phyloP scores from a whole-genome alignment of 2,888 invertebrate species.

The Apeira syringaria region DNA sequence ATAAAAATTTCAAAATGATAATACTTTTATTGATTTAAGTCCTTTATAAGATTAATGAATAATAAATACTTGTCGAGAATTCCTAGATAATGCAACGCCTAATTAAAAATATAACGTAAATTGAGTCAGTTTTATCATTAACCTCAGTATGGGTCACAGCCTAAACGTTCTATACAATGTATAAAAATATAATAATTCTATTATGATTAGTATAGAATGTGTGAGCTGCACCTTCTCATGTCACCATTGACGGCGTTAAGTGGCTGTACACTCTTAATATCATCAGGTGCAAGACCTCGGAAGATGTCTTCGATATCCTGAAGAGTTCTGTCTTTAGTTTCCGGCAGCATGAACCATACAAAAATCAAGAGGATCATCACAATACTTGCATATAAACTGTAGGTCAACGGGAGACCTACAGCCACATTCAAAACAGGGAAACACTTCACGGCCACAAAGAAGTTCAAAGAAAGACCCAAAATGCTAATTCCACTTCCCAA shows the following conservation, averaged over 20 bases:
- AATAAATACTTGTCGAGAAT: constrained; percentile 4
- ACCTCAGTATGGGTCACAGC: constrained; percentile 31
- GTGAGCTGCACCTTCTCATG: constrained; percentile 65
- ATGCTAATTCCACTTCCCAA: constrained; percentile 86
- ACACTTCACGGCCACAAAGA: constrained; percentile 86
- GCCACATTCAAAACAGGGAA: constrained; percentile 81
- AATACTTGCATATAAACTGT: constrained; percentile 82
- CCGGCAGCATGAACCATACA: constrained; percentile 85
- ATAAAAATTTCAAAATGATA: background rate
- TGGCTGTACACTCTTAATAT: constrained; percentile 51
- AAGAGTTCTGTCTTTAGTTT: constrained; percentile 86
- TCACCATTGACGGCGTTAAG: constrained; percentile 45
- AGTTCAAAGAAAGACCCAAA: constrained; percentile 84
- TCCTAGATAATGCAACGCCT: background rate
- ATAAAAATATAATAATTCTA: constrained; percentile 20
- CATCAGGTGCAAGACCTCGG: constrained; percentile 49
- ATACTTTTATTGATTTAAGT: background rate
- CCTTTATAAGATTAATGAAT: constrained; percentile 6
- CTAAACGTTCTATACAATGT: constrained; percentile 26
- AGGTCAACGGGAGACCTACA: constrained; percentile 83
- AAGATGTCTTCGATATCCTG: constrained; percentile 86
- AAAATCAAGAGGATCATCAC: constrained; percentile 78
- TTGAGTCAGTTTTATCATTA: constrained; percentile 1
- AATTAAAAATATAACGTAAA: background rate
- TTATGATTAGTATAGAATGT: constrained; percentile 57